phyloP scores from a whole-genome alignment of 2,888 invertebrate species.

The Drosophila hamatofila region DNA sequence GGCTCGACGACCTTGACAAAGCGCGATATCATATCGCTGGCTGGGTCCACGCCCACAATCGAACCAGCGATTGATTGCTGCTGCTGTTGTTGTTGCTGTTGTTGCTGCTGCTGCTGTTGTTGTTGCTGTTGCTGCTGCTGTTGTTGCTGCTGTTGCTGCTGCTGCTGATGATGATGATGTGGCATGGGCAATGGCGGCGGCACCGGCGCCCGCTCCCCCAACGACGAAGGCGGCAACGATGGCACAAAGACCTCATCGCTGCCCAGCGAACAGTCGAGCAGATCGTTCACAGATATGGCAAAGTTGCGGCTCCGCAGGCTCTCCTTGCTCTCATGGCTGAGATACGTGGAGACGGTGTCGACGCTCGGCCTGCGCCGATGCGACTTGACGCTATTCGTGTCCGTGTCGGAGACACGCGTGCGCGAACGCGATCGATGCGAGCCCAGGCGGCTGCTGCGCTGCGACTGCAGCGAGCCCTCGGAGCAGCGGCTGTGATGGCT shows the following conservation, averaged over 20 bases:
- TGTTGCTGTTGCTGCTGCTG: constrained; percentile 14
- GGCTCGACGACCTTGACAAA: constrained; percentile 89
- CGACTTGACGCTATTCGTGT: constrained; percentile 89
- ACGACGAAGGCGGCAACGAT: constrained; percentile 80
- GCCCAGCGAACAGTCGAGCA: constrained; percentile 90
- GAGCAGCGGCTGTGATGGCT: constrained; percentile 85
- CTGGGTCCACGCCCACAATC: constrained; percentile 86
- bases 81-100: constrained; percentile 68
- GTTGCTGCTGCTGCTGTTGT: constrained; percentile 66
- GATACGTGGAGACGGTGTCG: constrained; percentile 95
- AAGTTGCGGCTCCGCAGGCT: constrained; percentile 87
- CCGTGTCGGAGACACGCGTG: constrained; percentile 85
- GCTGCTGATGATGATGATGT: constrained; percentile 49
- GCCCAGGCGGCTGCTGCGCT: constrained; percentile 81
- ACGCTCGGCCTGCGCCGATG: constrained; percentile 92
- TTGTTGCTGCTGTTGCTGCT: background rate
- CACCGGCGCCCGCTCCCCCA: constrained; percentile 81
- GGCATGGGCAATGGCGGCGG: constrained; percentile 77
- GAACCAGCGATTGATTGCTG: constrained; percentile 85
- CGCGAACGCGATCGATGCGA: constrained; percentile 84
- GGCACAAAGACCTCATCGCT: constrained; percentile 90
- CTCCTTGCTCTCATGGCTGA: constrained; percentile 93
- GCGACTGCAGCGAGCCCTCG: constrained; percentile 83
- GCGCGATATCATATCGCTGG: constrained; percentile 88
- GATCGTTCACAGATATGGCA: constrained; percentile 87